Evolutionary conservation across 2,888 invertebrate genomes (phyloP), one percentile per base, ranked within the genome.

Genomic region (Formica aserva): DNA sequence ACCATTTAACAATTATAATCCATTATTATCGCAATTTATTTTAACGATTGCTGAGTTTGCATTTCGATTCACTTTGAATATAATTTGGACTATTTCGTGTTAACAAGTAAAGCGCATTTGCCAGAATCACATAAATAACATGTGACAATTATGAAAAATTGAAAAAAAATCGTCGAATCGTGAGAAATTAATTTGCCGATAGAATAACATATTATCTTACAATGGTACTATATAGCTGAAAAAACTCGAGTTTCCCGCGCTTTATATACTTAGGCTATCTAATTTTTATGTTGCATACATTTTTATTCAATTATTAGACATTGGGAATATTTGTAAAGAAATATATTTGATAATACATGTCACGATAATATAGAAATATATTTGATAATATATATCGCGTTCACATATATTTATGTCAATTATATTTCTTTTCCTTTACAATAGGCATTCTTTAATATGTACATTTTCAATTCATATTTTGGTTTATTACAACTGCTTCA

Each of bases 11-110:
- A 13, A 45, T 45, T 45, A 6, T 11, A 93, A 93, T 93, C 93
- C 89, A 91, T 83, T 89, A 87, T 91, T 87, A 89, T 85, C 88
- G 89, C 85, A 88, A 38, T 65, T 67, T 75, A n/a, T 35, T 65
- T 67, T 52, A 32, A 80, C 15, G 11, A 66, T 81, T 26, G 9
- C 35, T 38, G 63, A 82, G 35, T 32, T 72, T 52, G 65, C 38
- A 38, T 18, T 57, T 22, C 6, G 48, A 57, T 82, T 29, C 15
- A 29, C 0, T 48, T 48, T 18, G 1, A 48, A 18, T 48, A 48
- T 48, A 48, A 48, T 48, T 48, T 48, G 18, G 1, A 62, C 6
- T 62, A 29, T 60, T 26, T 29, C 60, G 11, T 11, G 22, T 26
- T 26, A 26, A 22, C 1, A 35, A 35, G 4, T 41, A 22, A 38